A percentile compares a stretch with the other conserved stretches of the same genome.
These are phyloP conservation scores for Dicrostonyx torquatus DNA, from an alignment of 2,797 vertebrate genomes.

Conservation along the genomic window DNA sequence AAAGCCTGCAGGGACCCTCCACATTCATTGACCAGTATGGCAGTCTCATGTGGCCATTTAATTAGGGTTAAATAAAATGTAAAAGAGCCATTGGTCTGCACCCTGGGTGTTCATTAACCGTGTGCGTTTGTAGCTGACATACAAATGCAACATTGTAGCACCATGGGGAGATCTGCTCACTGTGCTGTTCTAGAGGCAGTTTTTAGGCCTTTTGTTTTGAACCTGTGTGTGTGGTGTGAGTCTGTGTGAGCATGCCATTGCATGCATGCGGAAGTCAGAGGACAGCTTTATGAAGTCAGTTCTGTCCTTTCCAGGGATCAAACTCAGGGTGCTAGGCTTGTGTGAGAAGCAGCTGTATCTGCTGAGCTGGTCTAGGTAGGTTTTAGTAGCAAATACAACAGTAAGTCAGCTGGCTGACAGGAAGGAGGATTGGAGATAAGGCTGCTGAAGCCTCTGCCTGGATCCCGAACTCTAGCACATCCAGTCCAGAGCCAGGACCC, in stretches of 20 bases:
- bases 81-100: neutral
- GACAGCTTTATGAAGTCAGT: neutral
- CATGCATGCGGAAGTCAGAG: neutral
- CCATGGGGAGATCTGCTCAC: neutral
- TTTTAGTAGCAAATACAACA: neutral
- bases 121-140: neutral
- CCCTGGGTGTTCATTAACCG: neutral
- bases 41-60: neutral
- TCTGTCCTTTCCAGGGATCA: neutral
- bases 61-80: neutral
- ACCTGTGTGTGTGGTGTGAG: neutral
- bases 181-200: neutral
- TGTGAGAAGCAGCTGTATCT: neutral
- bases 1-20: neutral
- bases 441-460: neutral
- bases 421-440: neutral
- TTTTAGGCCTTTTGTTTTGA: neutral
- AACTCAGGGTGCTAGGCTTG: neutral
- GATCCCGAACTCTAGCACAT: neutral
- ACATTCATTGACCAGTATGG: neutral
- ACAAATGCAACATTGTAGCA: neutral
- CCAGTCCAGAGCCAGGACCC: neutral
- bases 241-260: neutral
- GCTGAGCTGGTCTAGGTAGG: neutral
- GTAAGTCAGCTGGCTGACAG: neutral